These are phyloP conservation scores for Nanorana parkeri DNA, from an alignment of 2,113 vertebrate genomes.

Conservation along the genomic window DNA sequence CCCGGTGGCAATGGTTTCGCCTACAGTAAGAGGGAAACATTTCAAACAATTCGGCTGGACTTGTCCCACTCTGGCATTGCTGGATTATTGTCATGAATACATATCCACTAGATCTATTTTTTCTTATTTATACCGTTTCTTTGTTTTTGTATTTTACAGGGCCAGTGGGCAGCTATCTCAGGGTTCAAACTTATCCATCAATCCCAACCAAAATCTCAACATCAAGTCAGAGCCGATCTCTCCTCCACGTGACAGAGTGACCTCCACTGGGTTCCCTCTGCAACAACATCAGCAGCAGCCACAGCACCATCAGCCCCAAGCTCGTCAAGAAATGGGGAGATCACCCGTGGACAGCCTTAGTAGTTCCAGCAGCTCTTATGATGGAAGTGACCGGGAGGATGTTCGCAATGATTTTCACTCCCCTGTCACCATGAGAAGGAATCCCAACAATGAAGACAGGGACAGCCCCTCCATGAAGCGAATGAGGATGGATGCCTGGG, in stretches of 20 bases:
- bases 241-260: constrained; percentile 91
- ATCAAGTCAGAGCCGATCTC: constrained; percentile 98
- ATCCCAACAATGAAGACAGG: constrained; percentile 81
- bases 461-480: constrained; percentile 96
- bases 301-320: constrained; percentile 74
- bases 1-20: too few species aligned
- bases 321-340: constrained; percentile 92
- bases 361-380: constrained; percentile 97
- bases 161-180: constrained; percentile 95
- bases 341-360: constrained; percentile 97
- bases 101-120: too few species aligned
- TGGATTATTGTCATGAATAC: too few species aligned
- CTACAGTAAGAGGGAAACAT: too few species aligned
- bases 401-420: constrained; percentile 92
- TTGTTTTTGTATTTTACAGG: constrained; percentile 69
- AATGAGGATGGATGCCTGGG: constrained; percentile 97
- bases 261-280: constrained; percentile 85
- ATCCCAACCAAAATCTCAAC: constrained; percentile 94
- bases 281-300: constrained; percentile 75
- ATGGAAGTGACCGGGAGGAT: constrained; percentile 95
- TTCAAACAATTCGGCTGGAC: too few species aligned
- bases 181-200: constrained; percentile 93
- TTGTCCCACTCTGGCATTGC: too few species aligned
- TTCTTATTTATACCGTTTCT: fast-evolving
- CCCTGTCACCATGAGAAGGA: constrained; percentile 83